Evolutionary conservation across 2,888 invertebrate genomes (phyloP), one percentile per base, ranked within the genome.

Genomic region (Eupsilia transversa): DNA sequence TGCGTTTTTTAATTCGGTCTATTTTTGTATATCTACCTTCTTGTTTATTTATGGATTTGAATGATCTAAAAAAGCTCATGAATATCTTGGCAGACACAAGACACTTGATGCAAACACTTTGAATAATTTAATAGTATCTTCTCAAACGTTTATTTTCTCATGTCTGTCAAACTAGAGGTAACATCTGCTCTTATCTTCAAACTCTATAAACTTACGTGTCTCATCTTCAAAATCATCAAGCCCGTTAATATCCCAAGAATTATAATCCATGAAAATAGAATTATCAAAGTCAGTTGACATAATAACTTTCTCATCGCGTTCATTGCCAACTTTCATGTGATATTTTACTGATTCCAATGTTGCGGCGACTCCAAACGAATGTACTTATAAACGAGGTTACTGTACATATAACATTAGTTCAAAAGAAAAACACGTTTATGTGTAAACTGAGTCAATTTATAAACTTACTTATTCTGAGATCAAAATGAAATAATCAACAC

Each of bases 251-350:
- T 69, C 27, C 49, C 35, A 54, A 71, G 72, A 81, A 71, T 64
- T 70, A 79, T 54, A 79, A 43, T 67, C 59, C 74, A 65, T 79
- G 74, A 75, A 78, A 85, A 86, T 81, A 79, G 68, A 81, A 79
- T 80, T 84, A 86, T 69, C 77, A 76, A 74, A 79, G 74, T 67
- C 60, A 76, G 33, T 73, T 76, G 61, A 73, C 30, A 64, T 68
- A 72, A 74, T 78, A 75, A 86, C 85, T 86, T 85, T 85, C 85
- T 81, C 74, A 75, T 57, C 52, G 71, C 63, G 66, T 69, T 59
- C 75, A 72, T 72, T 72, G 83, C 70, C 79, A 83, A 86, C 84
- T 83, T 83, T 76, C 85, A 78, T 76, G 68, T 43, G 52, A 79
- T 84, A 85, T 76, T 80, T 80, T 56, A 80, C 69, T 66, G 60